Conservation (phyloP, 2,888 invertebrate species). For the Laothoe populi region DNA sequence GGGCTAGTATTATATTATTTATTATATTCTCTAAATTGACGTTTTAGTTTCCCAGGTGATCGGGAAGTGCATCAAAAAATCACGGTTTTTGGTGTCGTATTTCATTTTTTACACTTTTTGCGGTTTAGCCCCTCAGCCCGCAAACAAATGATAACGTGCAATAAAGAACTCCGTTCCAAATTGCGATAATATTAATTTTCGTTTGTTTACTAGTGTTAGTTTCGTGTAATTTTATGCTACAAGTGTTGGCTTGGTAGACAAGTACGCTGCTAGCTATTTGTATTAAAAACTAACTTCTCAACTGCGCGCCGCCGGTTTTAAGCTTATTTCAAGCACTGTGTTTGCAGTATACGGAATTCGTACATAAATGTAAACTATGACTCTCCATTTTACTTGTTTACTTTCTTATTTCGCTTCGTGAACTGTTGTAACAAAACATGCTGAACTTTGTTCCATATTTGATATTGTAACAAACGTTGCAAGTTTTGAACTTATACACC, state of each 20-base stretch:
- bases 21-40: too few relatives aligned
- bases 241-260: slow-evolving; percentile 1
- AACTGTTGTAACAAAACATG: slow-evolving; percentile 63
- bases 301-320: slow-evolving; percentile 56
- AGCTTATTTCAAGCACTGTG: slow-evolving; percentile 59
- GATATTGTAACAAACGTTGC: slow-evolving; percentile 49
- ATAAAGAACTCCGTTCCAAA: too few relatives aligned
- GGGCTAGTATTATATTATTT: too few relatives aligned
- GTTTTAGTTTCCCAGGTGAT: too few relatives aligned
- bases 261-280: slow-evolving; percentile 44
- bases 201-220: neutral
- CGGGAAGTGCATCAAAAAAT: too few relatives aligned
- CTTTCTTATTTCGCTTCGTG: slow-evolving; percentile 67
- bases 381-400: slow-evolving; percentile 65
- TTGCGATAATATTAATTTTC: neutral
- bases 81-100: too few relatives aligned
- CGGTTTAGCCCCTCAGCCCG: too few relatives aligned
- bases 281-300: slow-evolving; percentile 62
- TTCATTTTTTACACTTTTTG: too few relatives aligned
- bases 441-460: slow-evolving; percentile 50
- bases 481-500: slow-evolving; percentile 30
- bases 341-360: slow-evolving; percentile 61
- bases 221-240: slow-evolving; percentile 9
- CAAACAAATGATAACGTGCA: too few relatives aligned
- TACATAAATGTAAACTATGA: slow-evolving; percentile 71